Conservation (phyloP, 2,113 vertebrate species). For the Labrus mixtus region DNA sequence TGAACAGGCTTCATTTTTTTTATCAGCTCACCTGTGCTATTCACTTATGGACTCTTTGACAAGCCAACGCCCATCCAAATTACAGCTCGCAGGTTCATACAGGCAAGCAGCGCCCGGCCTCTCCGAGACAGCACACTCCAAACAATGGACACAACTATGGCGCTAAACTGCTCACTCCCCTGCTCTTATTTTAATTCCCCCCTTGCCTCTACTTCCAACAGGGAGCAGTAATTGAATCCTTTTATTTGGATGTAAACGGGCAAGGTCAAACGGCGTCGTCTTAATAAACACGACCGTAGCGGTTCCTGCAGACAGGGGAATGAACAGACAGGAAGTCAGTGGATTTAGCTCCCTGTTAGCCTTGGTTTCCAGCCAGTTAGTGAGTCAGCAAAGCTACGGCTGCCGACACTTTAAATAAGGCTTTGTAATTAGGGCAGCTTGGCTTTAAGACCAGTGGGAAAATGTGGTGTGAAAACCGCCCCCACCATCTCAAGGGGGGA, state of each 20-base stretch:
- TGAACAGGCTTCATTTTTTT: slow-evolving; percentile 61
- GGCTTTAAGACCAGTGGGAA: slow-evolving; percentile 34
- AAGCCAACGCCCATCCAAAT: slow-evolving; percentile 71
- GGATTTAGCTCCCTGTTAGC: slow-evolving; percentile 55
- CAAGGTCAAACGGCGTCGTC: slow-evolving; percentile 55
- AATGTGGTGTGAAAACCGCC: slow-evolving; percentile 41
- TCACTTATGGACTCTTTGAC: slow-evolving; percentile 46
- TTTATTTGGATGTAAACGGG: slow-evolving; percentile 64
- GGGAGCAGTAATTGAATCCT: slow-evolving; percentile 61
- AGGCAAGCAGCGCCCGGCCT: slow-evolving; percentile 54
- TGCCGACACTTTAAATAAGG: slow-evolving; percentile 51
- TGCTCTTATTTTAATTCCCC: slow-evolving; percentile 52
- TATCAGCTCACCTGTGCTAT: slow-evolving; percentile 62
- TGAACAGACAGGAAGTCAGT: slow-evolving; percentile 34
- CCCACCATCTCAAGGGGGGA: slow-evolving; percentile 5
- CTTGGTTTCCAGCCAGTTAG: slow-evolving; percentile 54
- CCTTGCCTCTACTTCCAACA: slow-evolving; percentile 49
- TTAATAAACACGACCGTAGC: slow-evolving; percentile 37
- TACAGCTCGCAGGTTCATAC: slow-evolving; percentile 64
- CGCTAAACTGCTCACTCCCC: slow-evolving; percentile 40
- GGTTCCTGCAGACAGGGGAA: slow-evolving; percentile 32
- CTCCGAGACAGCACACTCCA: slow-evolving; percentile 38
- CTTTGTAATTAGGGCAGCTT: slow-evolving; percentile 56
- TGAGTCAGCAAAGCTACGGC: slow-evolving; percentile 62
- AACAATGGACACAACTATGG: slow-evolving; percentile 55